Percentiles rank a stretch among this genome's conserved stretches.
Evolutionary conservation across 2,888 invertebrate species (phyloP).

Genomic region (Drosophila kanekoi): DNA sequence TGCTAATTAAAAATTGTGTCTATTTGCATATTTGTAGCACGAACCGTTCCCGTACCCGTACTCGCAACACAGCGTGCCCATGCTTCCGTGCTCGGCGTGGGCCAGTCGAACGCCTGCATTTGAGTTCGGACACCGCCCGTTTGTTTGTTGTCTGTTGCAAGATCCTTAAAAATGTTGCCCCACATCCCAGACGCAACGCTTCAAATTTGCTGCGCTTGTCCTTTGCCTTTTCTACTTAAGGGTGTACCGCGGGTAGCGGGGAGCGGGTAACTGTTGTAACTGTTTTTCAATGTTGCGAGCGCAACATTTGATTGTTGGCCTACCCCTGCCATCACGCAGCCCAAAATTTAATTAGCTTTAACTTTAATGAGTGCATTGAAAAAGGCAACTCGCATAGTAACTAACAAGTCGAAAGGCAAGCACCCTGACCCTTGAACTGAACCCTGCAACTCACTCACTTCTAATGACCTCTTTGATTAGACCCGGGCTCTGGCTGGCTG

Average conservation of each 20-base stretch:
- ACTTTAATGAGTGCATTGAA: slow-evolving; percentile 59
- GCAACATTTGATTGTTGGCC: slow-evolving; percentile 29
- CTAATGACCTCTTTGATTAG: slow-evolving; percentile 78
- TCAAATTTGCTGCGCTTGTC: slow-evolving; percentile 68
- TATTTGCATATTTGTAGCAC: slow-evolving; percentile 77
- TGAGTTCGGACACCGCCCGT: slow-evolving; percentile 59
- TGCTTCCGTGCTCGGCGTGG: too few species aligned
- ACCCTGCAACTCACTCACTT: slow-evolving; percentile 35
- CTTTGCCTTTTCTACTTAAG: slow-evolving; percentile 40
- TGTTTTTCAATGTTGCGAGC: slow-evolving; percentile 41
- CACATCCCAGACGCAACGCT: slow-evolving; percentile 3
- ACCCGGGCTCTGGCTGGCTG: slow-evolving; percentile 4
- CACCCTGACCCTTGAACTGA: slow-evolving; percentile 5
- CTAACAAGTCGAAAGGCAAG: slow-evolving; percentile 47
- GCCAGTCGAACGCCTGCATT: slow-evolving; percentile 59
- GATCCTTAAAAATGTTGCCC: slow-evolving; percentile 39
- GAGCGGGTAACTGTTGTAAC: slow-evolving; percentile 20
- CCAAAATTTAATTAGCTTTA: slow-evolving; percentile 59
- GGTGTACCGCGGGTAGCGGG: background rate
- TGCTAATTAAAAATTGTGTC: slow-evolving; percentile 81
- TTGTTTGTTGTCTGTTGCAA: slow-evolving; percentile 65
- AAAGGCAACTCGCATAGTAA: slow-evolving; percentile 40
- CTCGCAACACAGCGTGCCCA: background rate
- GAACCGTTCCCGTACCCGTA: slow-evolving; percentile 9
- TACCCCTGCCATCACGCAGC: slow-evolving; percentile 1